phyloP scores from a whole-genome alignment of 2,888 invertebrate species.

The Escarpia spicata region DNA sequence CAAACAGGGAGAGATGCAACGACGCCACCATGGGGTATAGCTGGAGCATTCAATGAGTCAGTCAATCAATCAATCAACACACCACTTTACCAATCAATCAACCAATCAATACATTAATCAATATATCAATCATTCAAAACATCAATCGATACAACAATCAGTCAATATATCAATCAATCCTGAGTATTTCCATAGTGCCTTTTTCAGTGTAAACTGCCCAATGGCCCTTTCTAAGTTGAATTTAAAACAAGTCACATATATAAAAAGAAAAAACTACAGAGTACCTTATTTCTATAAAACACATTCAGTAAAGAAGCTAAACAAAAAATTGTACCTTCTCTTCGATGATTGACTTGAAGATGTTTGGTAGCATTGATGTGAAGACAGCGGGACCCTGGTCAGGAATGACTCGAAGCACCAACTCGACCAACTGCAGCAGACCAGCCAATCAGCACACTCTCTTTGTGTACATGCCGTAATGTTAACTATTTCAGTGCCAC shows the following conservation, averaged over 20 bases:
- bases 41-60: slow-evolving; percentile 60
- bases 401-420: slow-evolving; percentile 79
- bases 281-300: no score
- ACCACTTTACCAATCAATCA: no score
- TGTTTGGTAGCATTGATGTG: slow-evolving; percentile 67
- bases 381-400: slow-evolving; percentile 79
- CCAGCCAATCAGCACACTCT: neutral
- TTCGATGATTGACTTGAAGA: slow-evolving; percentile 54
- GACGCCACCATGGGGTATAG: slow-evolving; percentile 80
- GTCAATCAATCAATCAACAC: neutral
- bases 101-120: no score
- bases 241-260: neutral
- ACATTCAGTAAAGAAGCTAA: neutral
- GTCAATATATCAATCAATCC: no score
- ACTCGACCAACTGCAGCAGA: slow-evolving; percentile 72
- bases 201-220: no score
- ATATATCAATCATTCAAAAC: no score
- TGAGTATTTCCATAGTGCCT: no score
- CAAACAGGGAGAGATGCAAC: slow-evolving; percentile 80
- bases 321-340: slow-evolving; percentile 48
- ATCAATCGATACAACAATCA: no score
- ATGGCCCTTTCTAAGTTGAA: no score
- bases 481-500: no score
- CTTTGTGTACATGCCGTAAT: no score
- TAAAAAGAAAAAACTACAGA: slow-evolving; percentile 33